Percentiles rank a stretch among this genome's conserved stretches.
Conservation (phyloP, 2,113 vertebrate genomes). For the Gopherus evgoodei region DNA sequence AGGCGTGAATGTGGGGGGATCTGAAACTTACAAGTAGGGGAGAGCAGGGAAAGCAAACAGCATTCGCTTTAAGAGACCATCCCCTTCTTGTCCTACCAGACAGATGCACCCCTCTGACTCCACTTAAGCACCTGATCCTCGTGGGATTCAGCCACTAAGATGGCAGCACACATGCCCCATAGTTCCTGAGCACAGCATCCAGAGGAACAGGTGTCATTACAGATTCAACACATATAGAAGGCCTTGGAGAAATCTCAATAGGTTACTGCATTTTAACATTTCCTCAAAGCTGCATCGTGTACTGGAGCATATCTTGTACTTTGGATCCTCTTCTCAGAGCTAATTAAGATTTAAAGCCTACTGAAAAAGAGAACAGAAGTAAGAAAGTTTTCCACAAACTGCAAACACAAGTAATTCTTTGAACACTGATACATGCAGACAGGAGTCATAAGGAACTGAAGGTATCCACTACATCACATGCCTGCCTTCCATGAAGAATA, state of each 20-base stretch:
- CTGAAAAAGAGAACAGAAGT: accelerated
- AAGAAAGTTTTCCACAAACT: not conserved
- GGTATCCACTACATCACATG: not conserved
- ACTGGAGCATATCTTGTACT: not conserved
- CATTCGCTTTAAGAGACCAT: not conserved
- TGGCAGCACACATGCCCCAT: not conserved
- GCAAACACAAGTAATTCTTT: not conserved
- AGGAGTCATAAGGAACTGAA: not conserved
- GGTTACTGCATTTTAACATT: not conserved
- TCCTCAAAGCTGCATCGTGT: not conserved
- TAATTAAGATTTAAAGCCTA: not conserved
- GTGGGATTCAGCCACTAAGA: conserved; percentile 13
- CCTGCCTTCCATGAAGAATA: not conserved
- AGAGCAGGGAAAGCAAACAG: not conserved
- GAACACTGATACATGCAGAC: not conserved
- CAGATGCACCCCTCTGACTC: not conserved
- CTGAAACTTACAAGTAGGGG: not conserved
- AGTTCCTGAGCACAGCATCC: not conserved
- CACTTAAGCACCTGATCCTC: not conserved
- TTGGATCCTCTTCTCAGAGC: not conserved
- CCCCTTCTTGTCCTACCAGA: not conserved
- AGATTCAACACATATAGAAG: accelerated
- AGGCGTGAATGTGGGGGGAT: not conserved
- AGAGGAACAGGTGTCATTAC: not conserved
- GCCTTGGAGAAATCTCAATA: not conserved